Conservation (phyloP, 2,888 invertebrate species). For the Lapara coniferarum region DNA sequence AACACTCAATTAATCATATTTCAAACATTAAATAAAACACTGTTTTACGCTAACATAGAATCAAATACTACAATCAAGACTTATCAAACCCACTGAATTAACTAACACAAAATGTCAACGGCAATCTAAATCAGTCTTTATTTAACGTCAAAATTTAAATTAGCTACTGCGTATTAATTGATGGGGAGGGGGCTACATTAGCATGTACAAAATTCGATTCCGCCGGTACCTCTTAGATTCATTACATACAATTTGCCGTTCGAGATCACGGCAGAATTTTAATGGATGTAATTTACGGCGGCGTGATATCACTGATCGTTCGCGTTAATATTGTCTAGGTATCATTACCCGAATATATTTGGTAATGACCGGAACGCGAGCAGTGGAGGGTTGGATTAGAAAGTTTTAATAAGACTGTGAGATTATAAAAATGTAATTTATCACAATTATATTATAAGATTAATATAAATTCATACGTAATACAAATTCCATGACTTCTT, state of each 20-base stretch:
- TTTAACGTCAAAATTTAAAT: constrained; percentile 33
- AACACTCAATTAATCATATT: background rate
- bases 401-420: too few relatives aligned
- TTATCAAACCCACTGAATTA: constrained; percentile 12
- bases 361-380: background rate
- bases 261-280: constrained; percentile 59
- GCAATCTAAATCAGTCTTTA: constrained; percentile 22
- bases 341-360: constrained; percentile 3
- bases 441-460: too few relatives aligned
- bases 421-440: too few relatives aligned
- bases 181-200: constrained; percentile 41
- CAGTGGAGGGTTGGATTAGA: background rate
- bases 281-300: constrained; percentile 67
- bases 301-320: constrained; percentile 48
- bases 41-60: background rate
- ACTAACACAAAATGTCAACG: constrained; percentile 25
- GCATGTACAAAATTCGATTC: constrained; percentile 54
- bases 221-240: constrained; percentile 49
- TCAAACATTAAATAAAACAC: background rate
- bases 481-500: too few relatives aligned
- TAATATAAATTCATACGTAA: too few relatives aligned
- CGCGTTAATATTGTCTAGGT: constrained; percentile 9
- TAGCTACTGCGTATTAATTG: constrained; percentile 41
- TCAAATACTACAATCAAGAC: constrained; percentile 1
- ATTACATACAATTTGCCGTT: constrained; percentile 60